Percentiles rank a stretch among this genome's conserved stretches.
phyloP scores from a whole-genome alignment of 2,113 vertebrate genomes.

The Natator depressus region DNA sequence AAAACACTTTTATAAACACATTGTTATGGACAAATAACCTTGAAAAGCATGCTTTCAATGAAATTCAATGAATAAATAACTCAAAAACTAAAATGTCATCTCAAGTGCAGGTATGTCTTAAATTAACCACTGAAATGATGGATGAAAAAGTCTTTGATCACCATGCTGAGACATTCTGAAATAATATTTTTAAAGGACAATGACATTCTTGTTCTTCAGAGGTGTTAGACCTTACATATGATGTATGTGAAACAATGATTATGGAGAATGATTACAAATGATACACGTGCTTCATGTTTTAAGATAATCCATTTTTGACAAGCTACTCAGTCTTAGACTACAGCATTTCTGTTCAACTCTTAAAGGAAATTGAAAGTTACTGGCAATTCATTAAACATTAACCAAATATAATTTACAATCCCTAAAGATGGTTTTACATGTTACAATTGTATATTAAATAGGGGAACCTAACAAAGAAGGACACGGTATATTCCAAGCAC shows the following conservation, averaged over 20 bases:
- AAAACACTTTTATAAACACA: conserved; percentile 81
- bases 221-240: not conserved
- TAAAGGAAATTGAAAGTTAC: not conserved
- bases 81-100: conserved; percentile 26
- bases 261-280: not conserved
- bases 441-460: conserved; percentile 16
- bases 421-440: not conserved
- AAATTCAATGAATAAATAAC: conserved; percentile 65
- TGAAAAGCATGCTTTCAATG: conserved; percentile 74
- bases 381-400: not conserved
- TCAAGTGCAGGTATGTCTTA: not conserved
- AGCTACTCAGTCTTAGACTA: not conserved
- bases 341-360: not conserved
- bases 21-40: conserved; percentile 73
- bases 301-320: not conserved
- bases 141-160: conserved; percentile 25
- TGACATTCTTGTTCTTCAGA: not conserved
- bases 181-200: not conserved
- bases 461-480: conserved; percentile 2
- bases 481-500: not conserved
- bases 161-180: conserved; percentile 39
- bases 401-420: not conserved
- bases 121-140: not conserved
- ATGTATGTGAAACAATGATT: not conserved
- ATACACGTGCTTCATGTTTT: not conserved